Evolutionary conservation across 92 coral and sea anemone genomes (phyloP).

Genomic region (Heliopora coerulea): DNA sequence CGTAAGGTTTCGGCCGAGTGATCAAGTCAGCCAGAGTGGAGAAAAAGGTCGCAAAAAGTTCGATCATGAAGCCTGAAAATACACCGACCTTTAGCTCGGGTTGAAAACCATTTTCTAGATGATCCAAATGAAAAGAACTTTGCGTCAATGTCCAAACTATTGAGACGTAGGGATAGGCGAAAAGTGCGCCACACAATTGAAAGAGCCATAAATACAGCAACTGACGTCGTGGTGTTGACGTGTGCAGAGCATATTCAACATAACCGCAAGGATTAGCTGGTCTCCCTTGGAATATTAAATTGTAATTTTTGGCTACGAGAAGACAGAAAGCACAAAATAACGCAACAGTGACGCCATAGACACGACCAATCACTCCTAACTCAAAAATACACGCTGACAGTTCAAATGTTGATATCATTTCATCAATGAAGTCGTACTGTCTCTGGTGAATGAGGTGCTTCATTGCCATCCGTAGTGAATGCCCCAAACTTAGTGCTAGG

Average conservation of each 20-base stretch:
- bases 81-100: slow-evolving; percentile 74
- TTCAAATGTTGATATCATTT: slow-evolving; percentile 77
- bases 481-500: slow-evolving; percentile 66
- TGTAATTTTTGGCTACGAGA: slow-evolving; percentile 64
- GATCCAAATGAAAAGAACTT: slow-evolving; percentile 70
- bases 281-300: slow-evolving; percentile 65
- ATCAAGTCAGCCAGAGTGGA: slow-evolving; percentile 61
- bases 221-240: slow-evolving; percentile 7
- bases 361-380: slow-evolving; percentile 75
- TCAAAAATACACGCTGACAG: slow-evolving; percentile 84
- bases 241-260: slow-evolving; percentile 58
- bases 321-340: slow-evolving; percentile 63
- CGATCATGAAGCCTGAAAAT: slow-evolving; percentile 66
- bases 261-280: slow-evolving; percentile 82
- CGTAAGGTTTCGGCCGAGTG: slow-evolving; percentile 57
- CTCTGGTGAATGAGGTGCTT: slow-evolving; percentile 45
- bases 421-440: slow-evolving; percentile 56
- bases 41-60: slow-evolving; percentile 70
- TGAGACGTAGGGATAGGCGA: slow-evolving; percentile 75
- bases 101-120: slow-evolving; percentile 64
- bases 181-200: slow-evolving; percentile 75
- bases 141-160: slow-evolving; percentile 67
- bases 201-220: slow-evolving; percentile 29
- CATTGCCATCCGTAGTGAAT: slow-evolving; percentile 46
- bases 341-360: slow-evolving; percentile 63